A percentile compares a stretch with the other conserved stretches of the same genome.
Conservation (phyloP, 2,113 vertebrate species). For the Erythrocercus mccallii region DNA sequence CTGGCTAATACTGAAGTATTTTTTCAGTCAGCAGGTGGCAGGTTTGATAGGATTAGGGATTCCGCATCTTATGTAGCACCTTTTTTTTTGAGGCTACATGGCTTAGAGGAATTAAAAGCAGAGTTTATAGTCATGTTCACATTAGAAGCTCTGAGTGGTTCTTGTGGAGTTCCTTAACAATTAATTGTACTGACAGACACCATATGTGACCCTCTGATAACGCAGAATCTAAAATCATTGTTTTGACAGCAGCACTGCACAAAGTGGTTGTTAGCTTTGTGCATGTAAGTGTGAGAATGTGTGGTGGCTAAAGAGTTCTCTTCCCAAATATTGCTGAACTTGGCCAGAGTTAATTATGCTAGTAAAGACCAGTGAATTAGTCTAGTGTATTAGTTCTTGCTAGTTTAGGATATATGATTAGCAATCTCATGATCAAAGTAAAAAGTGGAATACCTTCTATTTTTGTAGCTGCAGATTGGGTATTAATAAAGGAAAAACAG, state of each 20-base stretch:
- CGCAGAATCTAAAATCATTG: neutral
- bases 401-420: neutral
- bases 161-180: neutral
- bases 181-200: neutral
- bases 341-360: neutral
- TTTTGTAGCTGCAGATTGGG: neutral
- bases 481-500: neutral
- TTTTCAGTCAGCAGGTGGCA: neutral
- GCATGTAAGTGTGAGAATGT: neutral
- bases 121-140: neutral
- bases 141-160: neutral
- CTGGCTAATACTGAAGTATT: neutral
- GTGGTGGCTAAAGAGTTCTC: neutral
- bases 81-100: neutral
- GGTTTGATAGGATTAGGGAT: constrained; percentile 7
- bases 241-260: neutral
- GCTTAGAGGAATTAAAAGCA: neutral
- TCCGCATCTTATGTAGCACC: neutral
- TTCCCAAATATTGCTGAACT: neutral
- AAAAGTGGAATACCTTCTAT: neutral
- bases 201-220: accelerated
- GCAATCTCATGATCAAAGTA: neutral
- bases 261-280: neutral
- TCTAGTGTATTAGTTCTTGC: neutral
- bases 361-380: neutral